Evolutionary conservation across 23 tunicate genomes (phyloP), one percentile per base, ranked within the genome.

Genomic region (Corella eumyota): DNA sequence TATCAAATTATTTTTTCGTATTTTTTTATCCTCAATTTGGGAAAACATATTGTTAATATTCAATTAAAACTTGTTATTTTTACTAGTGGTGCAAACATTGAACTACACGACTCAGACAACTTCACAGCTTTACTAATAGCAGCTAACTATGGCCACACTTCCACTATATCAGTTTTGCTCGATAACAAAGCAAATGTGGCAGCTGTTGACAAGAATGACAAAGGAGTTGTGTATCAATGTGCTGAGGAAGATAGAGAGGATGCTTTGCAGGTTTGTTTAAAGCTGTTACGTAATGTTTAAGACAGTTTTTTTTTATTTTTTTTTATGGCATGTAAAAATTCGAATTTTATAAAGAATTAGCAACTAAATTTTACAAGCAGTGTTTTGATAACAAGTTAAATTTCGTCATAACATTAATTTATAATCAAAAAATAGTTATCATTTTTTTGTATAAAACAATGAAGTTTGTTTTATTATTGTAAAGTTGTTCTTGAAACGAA

Each of bases 111-210:
- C 30, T 22, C 62, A 31, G 92, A 90, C 61, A 64, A 75, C 58
- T 90, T 66, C 73, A 80, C 98, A 0, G 71, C 98, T 9, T 45
- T 90, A 57, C 36, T 90, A 45, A 69, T 90, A 45, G 98, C 98
- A 23, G 92, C 92, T 26, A 75, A 76, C 62, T 75, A 74, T 45
- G 98, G 98, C n/a, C 98, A 81, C 64, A 45, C 74, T 0, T 85
- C 75, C 38, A 69, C 90, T 9, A 70, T 81, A 30, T 29, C 53
- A 29, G 55, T 75, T 4, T 47, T 90, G 44, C 70, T 90, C 20
- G 49, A 72, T 32, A 53, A 74, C 65, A 90, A 79, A 53, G 98
- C 98, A 7, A 83, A 90, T 44, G 60, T 90, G 7, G 59, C 80
- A 3, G 84, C 98, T 0, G 62, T 57, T 23, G 98, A 90, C 36